Percentiles rank a stretch among this genome's conserved stretches.
Evolutionary conservation across 2,113 vertebrate genomes (phyloP).

Genomic region (Loxodonta africana): DNA sequence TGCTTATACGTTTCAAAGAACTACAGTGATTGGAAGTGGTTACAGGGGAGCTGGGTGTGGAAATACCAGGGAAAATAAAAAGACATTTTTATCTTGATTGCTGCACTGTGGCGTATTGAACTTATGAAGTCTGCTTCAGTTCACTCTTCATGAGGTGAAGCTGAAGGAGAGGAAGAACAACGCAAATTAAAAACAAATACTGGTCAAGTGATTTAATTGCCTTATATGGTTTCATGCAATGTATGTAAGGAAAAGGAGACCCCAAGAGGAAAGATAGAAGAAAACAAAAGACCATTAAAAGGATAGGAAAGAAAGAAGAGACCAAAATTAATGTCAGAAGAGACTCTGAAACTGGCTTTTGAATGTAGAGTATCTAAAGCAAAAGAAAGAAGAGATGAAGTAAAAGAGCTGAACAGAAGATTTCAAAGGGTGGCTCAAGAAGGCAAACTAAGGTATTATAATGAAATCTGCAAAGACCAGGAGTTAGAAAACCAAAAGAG

Average conservation of each 20-base stretch:
- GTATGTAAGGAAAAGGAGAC: background rate
- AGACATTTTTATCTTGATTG: background rate
- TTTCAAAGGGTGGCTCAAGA: too few relatives aligned
- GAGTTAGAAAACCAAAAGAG: too few relatives aligned
- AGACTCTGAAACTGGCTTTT: too few relatives aligned
- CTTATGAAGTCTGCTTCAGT: background rate
- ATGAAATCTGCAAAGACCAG: too few relatives aligned
- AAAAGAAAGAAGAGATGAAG: too few relatives aligned
- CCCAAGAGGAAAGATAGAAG: background rate
- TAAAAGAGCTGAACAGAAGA: too few relatives aligned
- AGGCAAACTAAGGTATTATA: too few relatives aligned
- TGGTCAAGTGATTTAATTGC: background rate
- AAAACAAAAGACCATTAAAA: too few relatives aligned
- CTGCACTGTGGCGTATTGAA: background rate
- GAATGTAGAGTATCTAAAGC: too few relatives aligned
- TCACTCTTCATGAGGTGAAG: background rate
- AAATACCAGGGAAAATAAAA: background rate
- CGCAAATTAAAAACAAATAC: background rate
- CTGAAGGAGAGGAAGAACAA: background rate
- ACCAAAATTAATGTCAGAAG: too few relatives aligned
- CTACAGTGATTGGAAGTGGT: background rate
- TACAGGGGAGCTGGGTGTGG: background rate
- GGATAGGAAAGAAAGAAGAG: too few relatives aligned
- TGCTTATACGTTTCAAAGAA: background rate
- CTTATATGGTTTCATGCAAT: background rate